phyloP scores from a whole-genome alignment of 2,113 vertebrate genomes.

The Ceratotherium simum region DNA sequence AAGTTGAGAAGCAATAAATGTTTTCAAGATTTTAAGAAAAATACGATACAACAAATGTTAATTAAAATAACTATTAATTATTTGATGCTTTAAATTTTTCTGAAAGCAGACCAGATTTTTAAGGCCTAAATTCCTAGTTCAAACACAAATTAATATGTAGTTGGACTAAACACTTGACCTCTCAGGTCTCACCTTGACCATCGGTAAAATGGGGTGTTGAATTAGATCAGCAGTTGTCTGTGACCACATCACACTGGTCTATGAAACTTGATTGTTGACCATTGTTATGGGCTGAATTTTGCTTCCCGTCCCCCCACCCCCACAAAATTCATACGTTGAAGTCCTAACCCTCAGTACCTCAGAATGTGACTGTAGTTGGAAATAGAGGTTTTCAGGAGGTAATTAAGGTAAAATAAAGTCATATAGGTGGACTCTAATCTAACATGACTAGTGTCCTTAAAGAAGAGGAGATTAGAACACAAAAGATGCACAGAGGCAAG shows the following conservation, averaged over 20 bases:
- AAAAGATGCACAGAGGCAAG: not conserved
- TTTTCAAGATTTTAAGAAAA: slow-evolving; percentile 24
- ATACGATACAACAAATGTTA: not conserved
- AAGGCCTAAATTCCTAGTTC: not conserved
- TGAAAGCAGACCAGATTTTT: not conserved
- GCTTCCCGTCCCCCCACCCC: not conserved
- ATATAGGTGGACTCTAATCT: not conserved
- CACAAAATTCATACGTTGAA: not conserved
- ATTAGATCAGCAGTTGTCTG: not conserved
- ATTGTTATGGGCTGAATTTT: not conserved
- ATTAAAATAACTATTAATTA: not conserved
- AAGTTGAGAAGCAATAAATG: not conserved
- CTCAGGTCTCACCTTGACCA: not conserved
- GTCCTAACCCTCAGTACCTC: not conserved
- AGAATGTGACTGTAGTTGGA: not conserved
- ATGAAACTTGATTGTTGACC: not conserved
- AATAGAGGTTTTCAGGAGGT: not conserved
- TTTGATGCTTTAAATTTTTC: not conserved
- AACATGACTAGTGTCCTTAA: not conserved
- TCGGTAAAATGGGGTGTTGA: not conserved
- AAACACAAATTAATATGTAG: not conserved
- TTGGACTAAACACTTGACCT: not conserved
- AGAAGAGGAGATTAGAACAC: not conserved
- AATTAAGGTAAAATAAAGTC: not conserved
- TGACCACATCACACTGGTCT: not conserved